Evolutionary conservation across 2,888 invertebrate species (phyloP).

Genomic region (Cheilosia impressa): DNA sequence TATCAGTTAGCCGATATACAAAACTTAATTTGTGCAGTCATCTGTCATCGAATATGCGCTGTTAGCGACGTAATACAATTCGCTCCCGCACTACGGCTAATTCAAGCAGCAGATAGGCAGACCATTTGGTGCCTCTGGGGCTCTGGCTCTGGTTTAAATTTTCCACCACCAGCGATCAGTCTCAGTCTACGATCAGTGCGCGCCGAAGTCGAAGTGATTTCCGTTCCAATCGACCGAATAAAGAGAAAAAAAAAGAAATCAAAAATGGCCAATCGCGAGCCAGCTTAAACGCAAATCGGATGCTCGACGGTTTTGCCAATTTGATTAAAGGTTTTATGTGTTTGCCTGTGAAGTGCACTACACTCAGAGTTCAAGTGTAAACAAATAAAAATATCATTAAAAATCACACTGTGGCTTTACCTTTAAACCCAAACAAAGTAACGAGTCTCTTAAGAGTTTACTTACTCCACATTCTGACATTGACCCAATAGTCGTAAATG

Average conservation of each 20-base stretch:
- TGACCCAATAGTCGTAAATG: slow-evolving; percentile 39
- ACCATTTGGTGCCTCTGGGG: slow-evolving; percentile 32
- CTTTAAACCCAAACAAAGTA: slow-evolving; percentile 37
- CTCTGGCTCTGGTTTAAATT: not conserved
- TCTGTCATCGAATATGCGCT: slow-evolving; percentile 8
- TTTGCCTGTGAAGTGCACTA: not conserved
- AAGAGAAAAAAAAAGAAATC: not conserved
- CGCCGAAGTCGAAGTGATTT: slow-evolving; percentile 45
- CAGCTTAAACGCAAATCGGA: slow-evolving; percentile 21
- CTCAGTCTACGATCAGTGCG: slow-evolving; percentile 56
- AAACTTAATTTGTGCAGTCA: not conserved
- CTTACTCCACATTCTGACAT: slow-evolving; percentile 36
- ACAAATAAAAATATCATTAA: slow-evolving; percentile 7
- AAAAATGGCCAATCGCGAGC: slow-evolving; percentile 32
- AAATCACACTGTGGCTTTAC: not conserved
- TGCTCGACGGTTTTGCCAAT: not conserved
- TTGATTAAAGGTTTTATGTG: slow-evolving; percentile 7
- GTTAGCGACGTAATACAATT: slow-evolving; percentile 2
- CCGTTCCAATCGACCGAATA: slow-evolving; percentile 1
- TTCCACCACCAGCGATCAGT: slow-evolving; percentile 27
- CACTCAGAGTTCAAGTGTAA: slow-evolving; percentile 49
- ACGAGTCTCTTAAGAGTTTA: slow-evolving; percentile 31
- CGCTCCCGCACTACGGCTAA: slow-evolving; percentile 4
- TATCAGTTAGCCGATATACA: too few species aligned
- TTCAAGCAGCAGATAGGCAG: slow-evolving; percentile 7